Evolutionary conservation across 2,888 invertebrate genomes (phyloP), one percentile per base, ranked within the genome.

Genomic region (Lasioglossum villosulum): DNA sequence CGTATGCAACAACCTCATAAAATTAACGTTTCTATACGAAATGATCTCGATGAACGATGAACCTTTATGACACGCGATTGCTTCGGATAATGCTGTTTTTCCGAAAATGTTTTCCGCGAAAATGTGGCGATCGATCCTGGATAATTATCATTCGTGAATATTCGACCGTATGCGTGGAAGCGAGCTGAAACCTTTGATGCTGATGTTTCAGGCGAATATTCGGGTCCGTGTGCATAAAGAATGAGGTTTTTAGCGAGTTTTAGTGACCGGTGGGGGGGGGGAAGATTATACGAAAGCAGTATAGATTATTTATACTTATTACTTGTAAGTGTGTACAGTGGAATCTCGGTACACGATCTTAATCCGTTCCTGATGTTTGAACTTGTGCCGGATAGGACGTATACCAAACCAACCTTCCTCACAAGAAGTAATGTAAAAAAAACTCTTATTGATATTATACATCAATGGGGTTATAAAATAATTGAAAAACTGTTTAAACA

Each of bases 71-170:
- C n/a, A 12, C n/a, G 56, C 56, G 56, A 56, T 56, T 56, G 56
- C n/a, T 56, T 56, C n/a, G 56, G 56, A n/a, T 56, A 56, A 56
- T 56, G 56, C 56, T 4, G 56, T 56, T 56, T 56, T 56, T 56
- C 56, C 0, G 56, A 56, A 56, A 56, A 56, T 56, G n/a, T 56
- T 56, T n/a, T 56, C n/a, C 12, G 56, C n/a, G n/a, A 56, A 56
- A 56, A 56, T 56, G n/a, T n/a, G 56, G 0, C n/a, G 56, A 56
- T 56, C n/a, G 56, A 56, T 56, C 56, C n/a, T n/a, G n/a, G n/a
- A 56, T n/a, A n/a, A n/a, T 56, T 56, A 23, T 56, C 8, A 23
- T n/a, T 56, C 23, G 52, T n/a, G 52, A 56, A n/a, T 56, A 56
- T 56, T 12, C 56, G 56, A n/a, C 23, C 52, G 52, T n/a, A 52